Evolutionary conservation across 2,797 vertebrate species (phyloP).

Genomic region (Pelobates cultripes): DNA sequence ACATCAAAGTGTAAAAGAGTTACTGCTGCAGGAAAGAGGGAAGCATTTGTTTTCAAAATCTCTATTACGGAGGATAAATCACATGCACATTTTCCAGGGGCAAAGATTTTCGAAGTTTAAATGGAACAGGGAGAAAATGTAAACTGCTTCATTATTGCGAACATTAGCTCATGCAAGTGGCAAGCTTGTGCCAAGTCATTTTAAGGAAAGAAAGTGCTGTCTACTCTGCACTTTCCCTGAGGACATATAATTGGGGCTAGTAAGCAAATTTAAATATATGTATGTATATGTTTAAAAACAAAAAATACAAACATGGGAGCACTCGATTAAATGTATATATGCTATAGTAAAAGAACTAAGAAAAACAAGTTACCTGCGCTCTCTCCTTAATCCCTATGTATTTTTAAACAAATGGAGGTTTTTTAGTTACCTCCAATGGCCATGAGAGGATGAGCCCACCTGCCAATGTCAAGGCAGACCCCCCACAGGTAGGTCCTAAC

Average conservation of each 20-base stretch:
- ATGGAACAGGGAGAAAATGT: conserved; percentile 7
- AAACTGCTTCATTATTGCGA: conserved; percentile 32
- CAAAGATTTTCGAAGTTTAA: not conserved
- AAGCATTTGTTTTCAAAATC: conserved; percentile 24
- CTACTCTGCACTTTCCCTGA: conserved; percentile 8
- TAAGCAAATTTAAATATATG: not conserved
- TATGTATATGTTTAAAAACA: not conserved
- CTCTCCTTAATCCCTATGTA: too few species aligned
- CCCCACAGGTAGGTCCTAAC: too few species aligned
- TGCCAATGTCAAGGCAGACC: too few species aligned
- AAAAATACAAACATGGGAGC: too few species aligned
- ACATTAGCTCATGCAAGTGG: conserved; percentile 29
- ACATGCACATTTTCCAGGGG: conserved; percentile 33
- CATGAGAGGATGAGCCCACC: too few species aligned
- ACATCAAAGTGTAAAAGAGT: conserved; percentile 62
- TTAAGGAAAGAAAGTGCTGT: not conserved
- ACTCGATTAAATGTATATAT: too few species aligned
- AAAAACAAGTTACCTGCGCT: too few species aligned
- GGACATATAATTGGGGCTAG: not conserved
- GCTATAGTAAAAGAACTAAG: too few species aligned
- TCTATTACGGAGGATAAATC: conserved; percentile 36
- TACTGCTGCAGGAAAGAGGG: conserved; percentile 52
- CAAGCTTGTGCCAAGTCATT: conserved; percentile 11
- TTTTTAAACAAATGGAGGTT: too few species aligned
- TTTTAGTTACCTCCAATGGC: too few species aligned